Base-by-base conservation (phyloP, 1,140 invertebrate genomes). In the Chymomyza costata region DNA sequence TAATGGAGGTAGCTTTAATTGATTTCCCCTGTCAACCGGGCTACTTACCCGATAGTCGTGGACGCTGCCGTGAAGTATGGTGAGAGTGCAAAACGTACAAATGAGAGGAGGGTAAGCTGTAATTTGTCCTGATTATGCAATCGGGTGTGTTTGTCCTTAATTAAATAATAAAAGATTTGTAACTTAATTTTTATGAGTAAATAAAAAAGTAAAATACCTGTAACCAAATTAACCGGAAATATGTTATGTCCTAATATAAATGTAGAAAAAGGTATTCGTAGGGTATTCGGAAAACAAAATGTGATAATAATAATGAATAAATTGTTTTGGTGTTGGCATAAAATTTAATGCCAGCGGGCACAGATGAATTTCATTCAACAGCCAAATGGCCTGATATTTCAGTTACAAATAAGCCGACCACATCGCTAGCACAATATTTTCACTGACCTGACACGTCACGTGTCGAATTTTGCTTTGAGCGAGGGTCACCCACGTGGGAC, bases 11-110 rank as follows among this genome's bases (percentile, higher is more conserved):
- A 15, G 73, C 76, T 28, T 80, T 84, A 82, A 84, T 84, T 43
- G 82, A 83, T 45, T 84, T 84, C 13, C 82, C 82, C 21, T 84
- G 82, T 35, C 82, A 84, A 39, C 82, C 82, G 0, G 82, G 82
- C 25, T 84, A 82, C 32, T 43, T 83, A 39, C 82, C 82, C 44
- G 82, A 84, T 46, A 60, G 54, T 34, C 65, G 73, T 5, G 82
- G 82, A 6, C 82, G 78, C 19, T 84, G 82, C 16, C 73, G 82
- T 37, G 82, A 84, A 44, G 66, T 84, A 7, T 84, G 82, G 82
- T 84, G 50, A 41, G 10, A 10, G 5, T 6, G 25, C 5, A 28
- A 10, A 28, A 28, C 5, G 5, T 5, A 28, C 5, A 28, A 10
- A 28, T 6, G 10, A 6, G 25, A 28, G 5, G 25, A 6, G 25